A percentile compares a stretch with the other conserved stretches of the same genome.
phyloP scores from a whole-genome alignment of 2,888 invertebrate genomes.

The Trisateles emortualis region DNA sequence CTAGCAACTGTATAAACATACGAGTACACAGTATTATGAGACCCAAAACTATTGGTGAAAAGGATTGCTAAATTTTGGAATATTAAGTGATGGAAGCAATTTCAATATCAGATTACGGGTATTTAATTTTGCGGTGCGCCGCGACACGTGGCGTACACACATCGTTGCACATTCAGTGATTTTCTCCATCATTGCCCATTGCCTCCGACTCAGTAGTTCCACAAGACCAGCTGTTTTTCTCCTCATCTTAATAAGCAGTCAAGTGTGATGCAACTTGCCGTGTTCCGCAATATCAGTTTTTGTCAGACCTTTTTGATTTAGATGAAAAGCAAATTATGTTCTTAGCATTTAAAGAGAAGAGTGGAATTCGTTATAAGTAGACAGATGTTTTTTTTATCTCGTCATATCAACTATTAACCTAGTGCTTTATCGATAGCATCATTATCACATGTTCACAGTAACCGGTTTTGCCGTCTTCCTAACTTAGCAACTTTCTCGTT shows the following conservation, averaged over 20 bases:
- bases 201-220: conserved; percentile 69
- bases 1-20: conserved; percentile 1
- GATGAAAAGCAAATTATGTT: neutral
- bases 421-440: conserved; percentile 66
- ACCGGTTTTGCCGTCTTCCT: conserved; percentile 68
- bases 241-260: conserved; percentile 27
- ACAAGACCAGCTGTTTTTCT: conserved; percentile 55
- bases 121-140: conserved; percentile 48
- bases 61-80: conserved; percentile 38
- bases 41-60: neutral
- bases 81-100: conserved; percentile 55
- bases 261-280: conserved; percentile 16
- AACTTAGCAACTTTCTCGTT: conserved; percentile 74
- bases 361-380: conserved; percentile 19
- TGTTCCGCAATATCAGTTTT: conserved; percentile 9
- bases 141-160: conserved; percentile 75
- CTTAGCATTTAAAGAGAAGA: neutral
- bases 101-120: conserved; percentile 61
- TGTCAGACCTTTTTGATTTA: neutral
- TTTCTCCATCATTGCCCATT: conserved; percentile 70
- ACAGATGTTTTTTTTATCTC: conserved; percentile 36
- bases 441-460: conserved; percentile 62
- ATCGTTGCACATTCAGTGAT: conserved; percentile 67
- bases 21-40: neutral
- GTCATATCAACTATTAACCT: conserved; percentile 48